These are phyloP conservation scores for Glyphotaelius pellucidus DNA, from an alignment of 2,888 invertebrate species.

Conservation along the genomic window DNA sequence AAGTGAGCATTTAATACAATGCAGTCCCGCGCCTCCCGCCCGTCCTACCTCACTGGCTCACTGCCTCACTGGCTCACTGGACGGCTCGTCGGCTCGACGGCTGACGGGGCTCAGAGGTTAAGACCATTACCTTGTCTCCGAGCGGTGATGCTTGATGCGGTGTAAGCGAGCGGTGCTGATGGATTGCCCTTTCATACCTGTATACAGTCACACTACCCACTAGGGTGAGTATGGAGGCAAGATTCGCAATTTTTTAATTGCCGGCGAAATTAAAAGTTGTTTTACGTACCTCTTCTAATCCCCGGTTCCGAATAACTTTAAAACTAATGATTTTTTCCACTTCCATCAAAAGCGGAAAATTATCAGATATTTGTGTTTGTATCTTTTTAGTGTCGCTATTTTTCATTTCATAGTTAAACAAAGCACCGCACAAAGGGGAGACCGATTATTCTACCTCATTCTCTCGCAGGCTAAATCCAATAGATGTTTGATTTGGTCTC, in stretches of 20 bases:
- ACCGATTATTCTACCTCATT: too few relatives aligned
- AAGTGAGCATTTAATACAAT: conserved; percentile 55
- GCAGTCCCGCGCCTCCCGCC: conserved; percentile 39
- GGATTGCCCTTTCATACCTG: neutral
- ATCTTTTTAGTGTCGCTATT: too few relatives aligned
- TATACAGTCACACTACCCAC: neutral
- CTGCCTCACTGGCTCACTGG: neutral
- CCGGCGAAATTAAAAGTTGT: neutral
- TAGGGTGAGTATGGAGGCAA: neutral
- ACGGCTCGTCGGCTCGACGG: neutral
- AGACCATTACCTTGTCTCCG: conserved; percentile 46
- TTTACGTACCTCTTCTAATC: neutral
- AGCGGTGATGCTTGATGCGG: neutral
- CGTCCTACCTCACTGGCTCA: neutral
- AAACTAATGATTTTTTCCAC: too few relatives aligned
- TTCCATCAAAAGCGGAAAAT: too few relatives aligned
- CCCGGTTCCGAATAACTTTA: too few relatives aligned
- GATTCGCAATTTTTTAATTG: neutral
- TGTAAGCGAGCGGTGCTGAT: neutral
- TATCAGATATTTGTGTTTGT: too few relatives aligned
- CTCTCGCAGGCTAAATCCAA: too few relatives aligned
- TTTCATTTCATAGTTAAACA: too few relatives aligned
- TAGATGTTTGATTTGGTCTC: too few relatives aligned
- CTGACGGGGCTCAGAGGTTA: conserved; percentile 30
- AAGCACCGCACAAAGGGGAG: too few relatives aligned